phyloP scores from a whole-genome alignment of 2,113 vertebrate species.

The Tyto alba region DNA sequence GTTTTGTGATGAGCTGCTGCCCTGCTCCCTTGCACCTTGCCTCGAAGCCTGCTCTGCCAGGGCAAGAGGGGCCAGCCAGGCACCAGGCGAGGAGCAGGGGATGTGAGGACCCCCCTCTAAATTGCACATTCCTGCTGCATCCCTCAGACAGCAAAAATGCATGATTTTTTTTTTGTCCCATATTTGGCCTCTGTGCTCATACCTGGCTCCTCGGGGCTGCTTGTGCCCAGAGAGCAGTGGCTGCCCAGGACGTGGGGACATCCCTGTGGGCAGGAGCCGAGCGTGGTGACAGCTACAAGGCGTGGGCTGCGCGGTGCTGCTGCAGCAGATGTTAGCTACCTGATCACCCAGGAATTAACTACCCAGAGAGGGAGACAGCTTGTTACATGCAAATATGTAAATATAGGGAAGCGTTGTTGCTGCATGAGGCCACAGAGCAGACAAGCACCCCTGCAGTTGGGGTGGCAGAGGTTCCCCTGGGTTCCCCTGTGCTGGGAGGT shows the following conservation, averaged over 20 bases:
- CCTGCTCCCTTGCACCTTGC: background rate
- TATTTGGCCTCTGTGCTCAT: background rate
- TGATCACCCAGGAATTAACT: background rate
- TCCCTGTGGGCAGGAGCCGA: background rate
- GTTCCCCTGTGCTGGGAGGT: background rate
- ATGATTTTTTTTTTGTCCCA: background rate
- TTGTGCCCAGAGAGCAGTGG: background rate
- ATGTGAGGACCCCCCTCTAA: background rate
- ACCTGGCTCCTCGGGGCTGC: background rate
- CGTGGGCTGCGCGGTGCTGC: fast-evolving
- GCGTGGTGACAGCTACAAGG: background rate
- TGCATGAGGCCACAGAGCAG: fast-evolving
- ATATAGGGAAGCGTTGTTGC: fast-evolving
- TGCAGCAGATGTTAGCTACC: too few species aligned
- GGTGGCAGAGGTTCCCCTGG: background rate
- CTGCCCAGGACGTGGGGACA: fast-evolving
- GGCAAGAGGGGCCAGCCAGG: background rate
- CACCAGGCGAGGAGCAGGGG: fast-evolving
- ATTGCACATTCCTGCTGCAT: background rate
- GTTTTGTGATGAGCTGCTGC: background rate
- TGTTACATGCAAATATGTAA: background rate
- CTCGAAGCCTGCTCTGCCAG: fast-evolving
- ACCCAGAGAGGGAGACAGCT: background rate
- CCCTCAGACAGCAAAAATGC: background rate
- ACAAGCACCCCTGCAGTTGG: fast-evolving